Conservation (phyloP, 2,113 vertebrate species). For the Pleuronectes platessa region DNA sequence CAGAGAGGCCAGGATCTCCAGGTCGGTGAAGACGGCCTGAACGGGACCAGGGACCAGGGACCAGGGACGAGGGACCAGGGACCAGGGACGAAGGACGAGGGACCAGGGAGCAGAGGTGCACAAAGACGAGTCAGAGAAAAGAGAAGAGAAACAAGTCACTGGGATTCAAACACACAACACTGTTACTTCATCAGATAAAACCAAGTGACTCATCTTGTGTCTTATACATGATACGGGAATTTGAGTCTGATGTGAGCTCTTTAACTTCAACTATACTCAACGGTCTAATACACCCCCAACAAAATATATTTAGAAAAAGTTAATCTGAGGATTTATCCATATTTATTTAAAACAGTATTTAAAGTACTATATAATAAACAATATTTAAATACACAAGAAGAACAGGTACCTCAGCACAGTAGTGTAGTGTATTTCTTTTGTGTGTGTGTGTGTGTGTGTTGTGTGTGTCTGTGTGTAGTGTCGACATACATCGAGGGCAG, state of each 20-base stretch:
- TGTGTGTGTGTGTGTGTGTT: too few relatives aligned
- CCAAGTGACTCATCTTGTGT: too few relatives aligned
- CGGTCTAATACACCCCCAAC: too few relatives aligned
- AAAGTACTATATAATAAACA: too few relatives aligned
- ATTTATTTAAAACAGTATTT: too few relatives aligned
- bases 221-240: too few relatives aligned
- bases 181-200: not conserved
- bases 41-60: not conserved
- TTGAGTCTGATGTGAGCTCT: too few relatives aligned
- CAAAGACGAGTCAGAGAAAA: not conserved
- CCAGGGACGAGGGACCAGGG: not conserved
- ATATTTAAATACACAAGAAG: too few relatives aligned
- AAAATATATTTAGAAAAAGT: not conserved
- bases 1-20: slow-evolving; percentile 90
- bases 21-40: slow-evolving; percentile 90
- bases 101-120: not conserved
- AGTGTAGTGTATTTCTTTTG: too few relatives aligned
- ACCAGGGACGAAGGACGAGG: too few relatives aligned
- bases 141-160: not conserved
- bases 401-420: too few relatives aligned
- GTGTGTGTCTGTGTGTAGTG: not conserved
- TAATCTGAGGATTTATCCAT: not conserved
- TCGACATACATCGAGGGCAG: slow-evolving; percentile 85
- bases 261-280: too few relatives aligned
- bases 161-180: not conserved